These are phyloP conservation scores for Drosophila prostipennis DNA, from an alignment of 2,888 invertebrate genomes.

Conservation along the genomic window DNA sequence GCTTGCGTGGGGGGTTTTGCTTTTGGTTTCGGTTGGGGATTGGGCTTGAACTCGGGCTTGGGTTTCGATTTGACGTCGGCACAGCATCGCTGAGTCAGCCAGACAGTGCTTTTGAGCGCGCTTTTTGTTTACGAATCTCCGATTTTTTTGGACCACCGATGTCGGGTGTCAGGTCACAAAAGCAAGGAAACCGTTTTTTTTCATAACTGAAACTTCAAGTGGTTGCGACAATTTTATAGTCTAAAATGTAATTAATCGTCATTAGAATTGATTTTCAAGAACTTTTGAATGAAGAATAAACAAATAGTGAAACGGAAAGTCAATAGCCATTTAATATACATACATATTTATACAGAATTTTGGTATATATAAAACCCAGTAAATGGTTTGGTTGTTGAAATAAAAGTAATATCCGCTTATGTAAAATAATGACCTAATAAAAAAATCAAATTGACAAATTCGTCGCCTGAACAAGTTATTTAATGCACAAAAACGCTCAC, in stretches of 20 bases:
- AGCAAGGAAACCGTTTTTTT: slow-evolving; percentile 8
- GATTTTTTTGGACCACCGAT: slow-evolving; percentile 30
- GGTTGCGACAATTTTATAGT: neutral
- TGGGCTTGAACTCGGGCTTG: slow-evolving; percentile 27
- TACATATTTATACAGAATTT: no score
- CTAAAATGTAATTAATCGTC: no score
- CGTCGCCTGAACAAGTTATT: slow-evolving; percentile 16
- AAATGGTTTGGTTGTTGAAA: no score
- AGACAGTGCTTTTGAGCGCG: slow-evolving; percentile 45
- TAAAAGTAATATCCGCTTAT: no score
- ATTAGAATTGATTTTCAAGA: neutral
- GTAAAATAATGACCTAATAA: slow-evolving; percentile 22
- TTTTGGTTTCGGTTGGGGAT: slow-evolving; percentile 17
- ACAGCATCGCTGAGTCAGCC: slow-evolving; percentile 71
- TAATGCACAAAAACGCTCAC: slow-evolving; percentile 9
- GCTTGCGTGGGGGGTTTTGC: slow-evolving; percentile 50
- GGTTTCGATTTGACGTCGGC: slow-evolving; percentile 23
- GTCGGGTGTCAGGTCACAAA: slow-evolving; percentile 52
- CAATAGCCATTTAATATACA: no score
- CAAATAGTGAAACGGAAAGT: no score
- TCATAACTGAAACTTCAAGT: neutral
- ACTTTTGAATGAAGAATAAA: neutral
- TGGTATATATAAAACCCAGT: no score
- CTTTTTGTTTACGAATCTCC: slow-evolving; percentile 55
- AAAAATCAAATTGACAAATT: neutral